A percentile compares a stretch with the other conserved stretches of the same genome.
Conservation (phyloP, 2,888 invertebrate genomes). For the Ryuthela nishihirai region DNA sequence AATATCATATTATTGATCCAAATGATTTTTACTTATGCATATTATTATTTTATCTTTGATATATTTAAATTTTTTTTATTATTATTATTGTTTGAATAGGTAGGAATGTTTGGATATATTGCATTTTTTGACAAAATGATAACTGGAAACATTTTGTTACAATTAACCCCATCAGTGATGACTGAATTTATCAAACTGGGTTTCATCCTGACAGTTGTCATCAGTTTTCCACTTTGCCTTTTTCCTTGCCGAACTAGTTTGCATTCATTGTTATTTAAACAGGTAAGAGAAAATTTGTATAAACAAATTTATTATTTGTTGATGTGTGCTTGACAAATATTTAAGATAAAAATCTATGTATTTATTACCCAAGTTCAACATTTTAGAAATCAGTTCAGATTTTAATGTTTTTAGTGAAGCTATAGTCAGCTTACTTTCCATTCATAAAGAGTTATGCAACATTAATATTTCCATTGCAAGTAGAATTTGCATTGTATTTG, state of each 20-base stretch:
- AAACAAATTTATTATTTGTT: no score
- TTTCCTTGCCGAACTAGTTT: constrained; percentile 93
- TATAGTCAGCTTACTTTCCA: no score
- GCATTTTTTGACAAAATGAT: constrained; percentile 65
- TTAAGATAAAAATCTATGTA: no score
- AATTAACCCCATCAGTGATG: constrained; percentile 69
- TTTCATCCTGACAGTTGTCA: constrained; percentile 89
- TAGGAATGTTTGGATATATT: constrained; percentile 89
- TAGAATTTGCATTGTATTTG: no score
- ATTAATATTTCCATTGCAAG: no score
- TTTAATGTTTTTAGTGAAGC: no score
- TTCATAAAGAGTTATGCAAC: no score
- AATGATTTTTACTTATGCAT: background rate
- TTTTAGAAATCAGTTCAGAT: no score
- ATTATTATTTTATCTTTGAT: background rate
- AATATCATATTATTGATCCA: no score
- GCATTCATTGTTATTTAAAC: constrained; percentile 81
- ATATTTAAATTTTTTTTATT: background rate
- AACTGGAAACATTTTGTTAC: constrained; percentile 83
- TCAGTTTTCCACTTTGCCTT: constrained; percentile 94
- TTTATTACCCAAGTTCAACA: no score
- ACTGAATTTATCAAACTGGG: constrained; percentile 90
- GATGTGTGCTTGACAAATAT: no score
- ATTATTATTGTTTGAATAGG: constrained; percentile 7
- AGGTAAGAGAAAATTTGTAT: no score